phyloP scores from a whole-genome alignment of 2,113 vertebrate species.

The Fregata magnificens region DNA sequence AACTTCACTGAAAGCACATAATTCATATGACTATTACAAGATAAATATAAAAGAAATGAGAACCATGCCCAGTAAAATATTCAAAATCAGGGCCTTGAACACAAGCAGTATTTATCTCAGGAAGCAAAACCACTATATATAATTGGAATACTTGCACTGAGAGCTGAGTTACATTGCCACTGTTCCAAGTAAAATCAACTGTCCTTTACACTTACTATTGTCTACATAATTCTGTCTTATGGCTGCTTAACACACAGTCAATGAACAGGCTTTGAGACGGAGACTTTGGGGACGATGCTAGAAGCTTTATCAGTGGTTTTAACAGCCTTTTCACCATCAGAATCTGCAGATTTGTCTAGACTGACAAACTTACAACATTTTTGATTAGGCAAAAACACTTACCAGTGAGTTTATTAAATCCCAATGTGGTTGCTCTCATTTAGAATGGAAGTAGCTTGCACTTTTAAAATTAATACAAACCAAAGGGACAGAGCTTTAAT shows the following conservation, averaged over 20 bases:
- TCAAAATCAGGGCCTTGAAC: neutral
- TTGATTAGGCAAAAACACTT: neutral
- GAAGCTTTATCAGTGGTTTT: neutral
- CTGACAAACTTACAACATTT: neutral
- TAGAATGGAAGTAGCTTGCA: neutral
- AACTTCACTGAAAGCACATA: neutral
- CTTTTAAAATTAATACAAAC: neutral
- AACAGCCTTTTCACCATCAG: neutral
- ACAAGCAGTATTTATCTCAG: neutral
- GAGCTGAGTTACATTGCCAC: neutral
- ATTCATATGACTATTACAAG: neutral
- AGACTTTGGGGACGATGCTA: neutral
- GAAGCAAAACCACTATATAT: neutral
- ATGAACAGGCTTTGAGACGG: neutral
- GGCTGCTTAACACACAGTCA: neutral
- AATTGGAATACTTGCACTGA: neutral
- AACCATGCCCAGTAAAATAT: neutral
- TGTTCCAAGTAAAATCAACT: neutral
- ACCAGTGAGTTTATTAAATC: neutral
- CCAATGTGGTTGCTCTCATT: neutral
- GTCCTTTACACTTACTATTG: neutral
- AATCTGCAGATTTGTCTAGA: neutral
- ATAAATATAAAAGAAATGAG: neutral
- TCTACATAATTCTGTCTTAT: neutral
- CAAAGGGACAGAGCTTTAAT: accelerated